Conservation (phyloP, 1,140 invertebrate species). For the Agraylea sexmaculata region DNA sequence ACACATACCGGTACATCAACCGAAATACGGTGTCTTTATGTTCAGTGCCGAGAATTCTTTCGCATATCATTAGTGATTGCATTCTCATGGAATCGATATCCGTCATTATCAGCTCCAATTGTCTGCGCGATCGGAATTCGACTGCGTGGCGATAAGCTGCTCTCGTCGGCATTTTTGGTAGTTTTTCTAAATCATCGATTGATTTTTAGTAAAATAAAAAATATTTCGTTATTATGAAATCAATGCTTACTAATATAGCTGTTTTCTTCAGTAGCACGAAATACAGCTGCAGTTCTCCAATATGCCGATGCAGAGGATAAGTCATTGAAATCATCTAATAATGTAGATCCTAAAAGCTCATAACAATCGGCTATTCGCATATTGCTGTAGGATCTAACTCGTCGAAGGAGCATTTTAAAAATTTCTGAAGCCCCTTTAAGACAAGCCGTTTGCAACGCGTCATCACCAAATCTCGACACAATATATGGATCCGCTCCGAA, state of each 20-base stretch:
- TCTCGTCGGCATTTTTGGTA: constrained; percentile 41
- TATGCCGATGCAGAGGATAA: constrained; percentile 47
- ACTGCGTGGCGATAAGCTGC: constrained; percentile 49
- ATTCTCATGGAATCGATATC: constrained; percentile 72
- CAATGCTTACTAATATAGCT: constrained; percentile 24
- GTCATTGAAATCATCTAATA: constrained; percentile 72
- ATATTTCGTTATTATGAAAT: not conserved
- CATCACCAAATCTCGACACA: constrained; percentile 71
- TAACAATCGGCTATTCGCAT: constrained; percentile 69
- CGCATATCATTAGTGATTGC: constrained; percentile 72
- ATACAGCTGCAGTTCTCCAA: constrained; percentile 54
- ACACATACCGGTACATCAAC: constrained; percentile 34
- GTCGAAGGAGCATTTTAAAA: constrained; percentile 60
- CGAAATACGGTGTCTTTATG: constrained; percentile 83
- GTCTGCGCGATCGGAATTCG: constrained; percentile 60
- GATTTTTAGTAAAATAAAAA: constrained; percentile 3
- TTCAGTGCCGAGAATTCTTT: constrained; percentile 63
- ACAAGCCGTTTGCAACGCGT: constrained; percentile 82
- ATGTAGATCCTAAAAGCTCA: constrained; percentile 67
- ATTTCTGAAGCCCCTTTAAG: constrained; percentile 76
- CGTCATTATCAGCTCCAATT: constrained; percentile 56
- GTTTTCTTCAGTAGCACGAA: constrained; percentile 34
- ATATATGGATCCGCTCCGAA: constrained; percentile 69
- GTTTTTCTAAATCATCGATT: constrained; percentile 37
- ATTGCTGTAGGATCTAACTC: constrained; percentile 46